Conservation (phyloP, 2,888 invertebrate genomes). For the Polyommatus icarus region DNA sequence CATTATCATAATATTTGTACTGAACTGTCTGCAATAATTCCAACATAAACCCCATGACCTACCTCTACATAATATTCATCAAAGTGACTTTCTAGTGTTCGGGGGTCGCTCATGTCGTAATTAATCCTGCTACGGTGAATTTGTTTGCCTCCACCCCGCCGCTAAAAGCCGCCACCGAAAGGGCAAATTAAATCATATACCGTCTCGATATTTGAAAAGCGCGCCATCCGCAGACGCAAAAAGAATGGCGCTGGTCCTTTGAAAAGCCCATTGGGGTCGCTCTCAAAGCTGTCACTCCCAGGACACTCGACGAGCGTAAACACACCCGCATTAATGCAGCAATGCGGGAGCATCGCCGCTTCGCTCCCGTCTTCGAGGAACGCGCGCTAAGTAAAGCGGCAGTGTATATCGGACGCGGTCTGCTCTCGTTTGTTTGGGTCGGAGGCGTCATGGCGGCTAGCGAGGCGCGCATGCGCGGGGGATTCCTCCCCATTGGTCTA, state of each 20-base stretch:
- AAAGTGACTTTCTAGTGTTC: slow-evolving; percentile 24
- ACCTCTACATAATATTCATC: slow-evolving; percentile 16
- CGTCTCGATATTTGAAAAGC: slow-evolving; percentile 75
- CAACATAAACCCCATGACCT: slow-evolving; percentile 7
- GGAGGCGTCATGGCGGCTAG: slow-evolving; percentile 73
- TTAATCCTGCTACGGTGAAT: slow-evolving; percentile 40
- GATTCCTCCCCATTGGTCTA: slow-evolving; percentile 74
- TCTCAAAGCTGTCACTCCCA: slow-evolving; percentile 77
- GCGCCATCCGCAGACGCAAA: slow-evolving; percentile 68
- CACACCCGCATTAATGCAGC: slow-evolving; percentile 50
- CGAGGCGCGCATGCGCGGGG: slow-evolving; percentile 67
- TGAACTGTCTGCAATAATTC: background rate
- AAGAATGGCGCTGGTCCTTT: slow-evolving; percentile 75
- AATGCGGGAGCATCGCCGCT: slow-evolving; percentile 53
- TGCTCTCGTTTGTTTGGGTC: slow-evolving; percentile 50
- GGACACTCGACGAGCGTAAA: slow-evolving; percentile 62
- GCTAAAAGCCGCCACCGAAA: slow-evolving; percentile 58
- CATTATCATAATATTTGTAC: no score
- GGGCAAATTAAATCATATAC: slow-evolving; percentile 78
- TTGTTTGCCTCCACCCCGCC: slow-evolving; percentile 46
- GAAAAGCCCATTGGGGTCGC: slow-evolving; percentile 72
- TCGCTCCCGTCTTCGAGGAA: slow-evolving; percentile 43
- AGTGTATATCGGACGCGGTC: slow-evolving; percentile 53
- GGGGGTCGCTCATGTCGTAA: slow-evolving; percentile 34
- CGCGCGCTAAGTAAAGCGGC: slow-evolving; percentile 54